Evolutionary conservation across 2,113 vertebrate species (phyloP), one percentile per base, ranked within the genome.

Genomic region (Chlorodrepanis virens): DNA sequence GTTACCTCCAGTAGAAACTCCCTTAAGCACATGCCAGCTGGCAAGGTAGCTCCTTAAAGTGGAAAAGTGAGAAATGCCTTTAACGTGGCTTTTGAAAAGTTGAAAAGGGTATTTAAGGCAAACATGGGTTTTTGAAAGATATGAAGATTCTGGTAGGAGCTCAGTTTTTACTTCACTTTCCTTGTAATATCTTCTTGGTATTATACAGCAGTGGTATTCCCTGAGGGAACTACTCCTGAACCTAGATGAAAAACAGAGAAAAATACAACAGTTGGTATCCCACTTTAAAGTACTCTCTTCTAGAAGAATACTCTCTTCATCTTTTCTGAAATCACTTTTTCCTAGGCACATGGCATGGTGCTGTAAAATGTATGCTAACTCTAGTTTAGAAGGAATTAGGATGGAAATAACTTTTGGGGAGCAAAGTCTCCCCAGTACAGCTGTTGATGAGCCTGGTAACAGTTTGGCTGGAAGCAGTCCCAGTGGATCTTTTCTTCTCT

Each of bases 221-320:
- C 77, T 57, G 27, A 84, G 52, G 65, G 35, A 50, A 64, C 35
- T 18, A 40, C 64, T 92, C 65, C 64, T 56, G 92, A 89, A 95
- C 35, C 69, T 89, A 60, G 65, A 87, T 61, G 52, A 82, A 92
- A 92, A 90, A 87, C 80, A 47, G 60, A 78, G 52, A 88, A 89
- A 95, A 94, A 78, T 67, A 87, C 69, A 84, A 68, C 33, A 89
- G 39, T 19, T 77, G 50, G 18, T 50, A 70, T 56, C 52, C 18
- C 14, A 35, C 47, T 92, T 81, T 35, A 74, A 95, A 89, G 71
- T 21, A 78, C 18, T 24, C 10, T 35, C n/a, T 59, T 59, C n/a
- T 35, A 13, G 52, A 67, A 64, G 23, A 86, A 77, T 27, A 31
- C 24, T 70, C 54, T 60, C 67, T 69, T 81, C 16, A 63, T 27